Evolutionary conservation across 2,113 vertebrate species (phyloP).

Genomic region (Aviceda subcristata): DNA sequence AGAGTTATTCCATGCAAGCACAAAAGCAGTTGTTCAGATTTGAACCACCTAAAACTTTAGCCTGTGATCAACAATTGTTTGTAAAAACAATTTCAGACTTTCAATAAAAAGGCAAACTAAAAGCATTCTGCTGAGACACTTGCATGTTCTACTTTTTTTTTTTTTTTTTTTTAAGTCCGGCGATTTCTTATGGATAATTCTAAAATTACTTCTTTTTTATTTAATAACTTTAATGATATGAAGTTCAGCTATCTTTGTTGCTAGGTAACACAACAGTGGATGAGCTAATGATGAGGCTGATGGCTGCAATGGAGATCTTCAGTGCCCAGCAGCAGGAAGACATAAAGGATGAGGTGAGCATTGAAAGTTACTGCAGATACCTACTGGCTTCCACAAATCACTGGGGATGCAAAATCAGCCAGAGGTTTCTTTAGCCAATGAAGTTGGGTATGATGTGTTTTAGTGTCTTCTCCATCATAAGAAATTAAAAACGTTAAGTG

Average conservation of each 20-base stretch:
- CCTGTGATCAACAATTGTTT: neutral
- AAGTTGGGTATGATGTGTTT: neutral
- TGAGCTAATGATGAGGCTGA: conserved; percentile 99
- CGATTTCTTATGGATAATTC: conserved; percentile 61
- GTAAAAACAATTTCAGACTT: neutral
- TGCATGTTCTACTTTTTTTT: conserved; percentile 1
- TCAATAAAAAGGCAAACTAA: conserved; percentile 3
- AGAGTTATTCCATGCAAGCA: neutral
- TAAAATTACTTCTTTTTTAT: conserved; percentile 51
- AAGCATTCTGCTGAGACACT: conserved; percentile 40
- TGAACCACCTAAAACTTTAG: conserved; percentile 24
- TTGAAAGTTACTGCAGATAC: conserved; percentile 10
- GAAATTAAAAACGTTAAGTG: neutral
- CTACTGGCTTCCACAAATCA: neutral
- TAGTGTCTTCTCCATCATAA: neutral
- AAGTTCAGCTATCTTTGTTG: conserved; percentile 64
- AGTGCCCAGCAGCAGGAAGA: conserved; percentile 97
- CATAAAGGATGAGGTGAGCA: conserved; percentile 95
- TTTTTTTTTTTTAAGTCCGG: neutral
- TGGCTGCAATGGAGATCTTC: conserved; percentile 99
- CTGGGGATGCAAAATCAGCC: neutral
- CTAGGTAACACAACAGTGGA: conserved; percentile 98
- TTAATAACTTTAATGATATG: conserved; percentile 51
- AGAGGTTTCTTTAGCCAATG: neutral
- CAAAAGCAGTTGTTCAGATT: neutral